Evolutionary conservation across 2,888 invertebrate species (phyloP), one percentile per base, ranked within the genome.

Genomic region (Morpho helenor): DNA sequence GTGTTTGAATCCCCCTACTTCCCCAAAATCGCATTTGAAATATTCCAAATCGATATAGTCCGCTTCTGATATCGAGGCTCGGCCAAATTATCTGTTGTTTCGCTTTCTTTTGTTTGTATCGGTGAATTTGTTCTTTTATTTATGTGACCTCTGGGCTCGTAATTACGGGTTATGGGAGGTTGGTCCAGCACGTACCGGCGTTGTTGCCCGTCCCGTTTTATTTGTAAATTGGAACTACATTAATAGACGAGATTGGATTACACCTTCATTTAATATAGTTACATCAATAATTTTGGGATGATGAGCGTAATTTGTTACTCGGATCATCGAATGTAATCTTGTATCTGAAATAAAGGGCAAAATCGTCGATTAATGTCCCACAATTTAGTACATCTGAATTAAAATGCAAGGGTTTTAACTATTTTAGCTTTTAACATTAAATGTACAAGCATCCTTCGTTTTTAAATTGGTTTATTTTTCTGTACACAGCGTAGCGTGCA

Each of bases 221-320:
- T 88, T 87, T 85, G 80, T 85, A 79, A 87, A 87, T 86, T 74
- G 82, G 79, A 79, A 82, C 82, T 82, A 86, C 79, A 87, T 88
- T 89, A 89, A 89, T 88, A 89, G 85, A 82, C 74, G 75, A 67
- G 56, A 64, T 68, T 71, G 79, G 83, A 78, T n/a, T 82, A 80
- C 82, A 84, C 88, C 87, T 82, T 86, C 88, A 87, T 89, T 89
- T 89, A 87, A 87, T 89, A 85, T 84, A 75, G 84, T 82, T 84
- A 84, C 80, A 74, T 75, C 72, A 75, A 76, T 74, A 80, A 82
- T 83, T 87, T 54, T 83, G 76, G 77, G 80, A 80, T 82, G 82
- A 85, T 84, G 78, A 72, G 71, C 81, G 82, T 84, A 82, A 87
- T 87, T 85, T 84, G 76, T 79, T 70, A 64, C 72, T 50, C 58